These are phyloP conservation scores for Oxyruncus cristatus DNA, from an alignment of 2,113 vertebrate species.

Conservation along the genomic window DNA sequence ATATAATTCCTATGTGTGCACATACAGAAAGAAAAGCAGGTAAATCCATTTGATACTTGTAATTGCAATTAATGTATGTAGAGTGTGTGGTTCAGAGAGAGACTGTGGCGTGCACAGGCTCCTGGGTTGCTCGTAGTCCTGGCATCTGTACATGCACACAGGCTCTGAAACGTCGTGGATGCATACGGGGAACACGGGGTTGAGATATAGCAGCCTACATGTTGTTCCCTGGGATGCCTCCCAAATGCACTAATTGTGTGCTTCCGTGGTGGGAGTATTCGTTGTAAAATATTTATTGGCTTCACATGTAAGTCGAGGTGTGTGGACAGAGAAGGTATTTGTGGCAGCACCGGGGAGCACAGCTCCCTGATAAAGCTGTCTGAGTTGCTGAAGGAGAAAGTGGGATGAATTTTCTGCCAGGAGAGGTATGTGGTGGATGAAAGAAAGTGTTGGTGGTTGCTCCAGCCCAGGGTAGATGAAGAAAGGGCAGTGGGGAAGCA, in stretches of 20 bases:
- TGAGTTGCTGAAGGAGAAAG: constrained; percentile 42
- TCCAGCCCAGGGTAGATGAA: neutral
- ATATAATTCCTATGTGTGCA: neutral
- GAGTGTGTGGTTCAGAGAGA: neutral
- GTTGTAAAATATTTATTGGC: neutral
- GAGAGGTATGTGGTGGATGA: constrained; percentile 4
- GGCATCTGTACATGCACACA: neutral
- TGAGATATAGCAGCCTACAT: neutral
- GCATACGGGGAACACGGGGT: accelerated
- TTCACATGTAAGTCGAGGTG: neutral
- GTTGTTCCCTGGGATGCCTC: neutral
- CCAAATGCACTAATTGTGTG: neutral
- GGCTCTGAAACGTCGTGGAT: neutral
- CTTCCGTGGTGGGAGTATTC: neutral
- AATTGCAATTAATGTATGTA: neutral
- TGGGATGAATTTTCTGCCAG: constrained; percentile 41
- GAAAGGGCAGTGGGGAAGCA: neutral
- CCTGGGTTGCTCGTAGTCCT: neutral
- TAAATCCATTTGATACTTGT: neutral
- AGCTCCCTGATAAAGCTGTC: neutral
- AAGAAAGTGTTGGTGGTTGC: neutral
- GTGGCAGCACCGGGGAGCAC: neutral
- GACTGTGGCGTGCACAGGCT: neutral
- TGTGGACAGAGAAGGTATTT: neutral
- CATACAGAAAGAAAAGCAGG: neutral